Evolutionary conservation across 1,140 invertebrate genomes (phyloP), one percentile per base, ranked within the genome.

Genomic region (Ceratitis capitata): DNA sequence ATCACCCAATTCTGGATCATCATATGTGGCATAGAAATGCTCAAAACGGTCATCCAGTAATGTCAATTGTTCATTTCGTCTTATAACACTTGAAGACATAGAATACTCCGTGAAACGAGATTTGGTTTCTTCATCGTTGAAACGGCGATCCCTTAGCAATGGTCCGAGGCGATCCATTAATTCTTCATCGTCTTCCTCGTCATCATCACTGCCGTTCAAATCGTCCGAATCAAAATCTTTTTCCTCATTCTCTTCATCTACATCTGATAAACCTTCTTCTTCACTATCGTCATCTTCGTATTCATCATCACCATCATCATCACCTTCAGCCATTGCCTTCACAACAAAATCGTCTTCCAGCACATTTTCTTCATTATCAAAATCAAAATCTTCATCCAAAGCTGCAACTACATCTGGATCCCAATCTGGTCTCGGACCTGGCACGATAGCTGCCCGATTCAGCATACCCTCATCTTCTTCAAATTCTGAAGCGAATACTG

Each of bases 361-460:
- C 85, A 95, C 87, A 93, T 98, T 97, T 0, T 97, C 94, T 32
- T 96, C 95, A 93, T 98, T 94, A 64, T 96, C 94, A 91, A 93
- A 97, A 90, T 98, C 94, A 92, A 97, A 98, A 92, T 98, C 98
- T 87, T 98, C 97, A 92, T 99, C 98, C 91, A 99, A 93, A 1
- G 97, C 97, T 74, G 97, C 98, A 0, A 98, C 95, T 69, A 99
- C 93, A 90, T 99, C 98, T 12, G 98, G 97, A 92, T 99, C 98
- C 91, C 97, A 93, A 92, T 99, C 95, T 29, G 97, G 93, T 84
- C 95, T 93, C 1, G 96, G 94, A 10, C 97, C 97, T 86, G 92
- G 93, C 89, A 94, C 94, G 64, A 95, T 95, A 19, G 96, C 96
- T 86, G 96, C 97, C 93, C 96, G 97, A 89, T 98, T 98, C 0